Conservation (phyloP, 2,797 vertebrate genomes). For the Gadopsis bispinosus region DNA sequence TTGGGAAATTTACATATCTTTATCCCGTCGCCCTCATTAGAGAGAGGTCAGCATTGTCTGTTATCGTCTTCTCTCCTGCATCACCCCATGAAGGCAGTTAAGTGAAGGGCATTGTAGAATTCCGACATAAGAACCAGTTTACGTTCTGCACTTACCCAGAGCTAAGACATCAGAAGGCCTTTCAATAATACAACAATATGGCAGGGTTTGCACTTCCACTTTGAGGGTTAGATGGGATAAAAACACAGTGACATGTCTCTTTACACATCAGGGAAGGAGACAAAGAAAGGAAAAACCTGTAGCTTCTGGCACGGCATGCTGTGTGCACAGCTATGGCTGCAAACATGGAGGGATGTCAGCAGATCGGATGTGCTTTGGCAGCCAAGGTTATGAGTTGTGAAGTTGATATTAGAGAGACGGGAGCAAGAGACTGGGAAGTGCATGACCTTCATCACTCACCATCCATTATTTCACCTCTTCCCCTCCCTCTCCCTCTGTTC, state of each 20-base stretch:
- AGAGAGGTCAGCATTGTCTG: conserved; percentile 51
- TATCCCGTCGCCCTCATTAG: conserved; percentile 54
- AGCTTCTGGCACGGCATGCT: conserved; percentile 49
- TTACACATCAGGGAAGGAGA: conserved; percentile 55
- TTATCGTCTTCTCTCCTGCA: conserved; percentile 30
- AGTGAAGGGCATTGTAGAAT: conserved; percentile 38
- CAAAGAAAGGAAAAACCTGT: conserved; percentile 56
- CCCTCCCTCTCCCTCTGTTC: conserved; percentile 44
- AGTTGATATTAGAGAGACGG: conserved; percentile 62
- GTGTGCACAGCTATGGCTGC: conserved; percentile 38
- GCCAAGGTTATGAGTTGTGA: conserved; percentile 69
- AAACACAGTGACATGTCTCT: conserved; percentile 57
- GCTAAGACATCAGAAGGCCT: conserved; percentile 38
- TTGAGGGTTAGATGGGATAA: conserved; percentile 60
- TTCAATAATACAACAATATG: conserved; percentile 56
- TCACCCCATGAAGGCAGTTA: conserved; percentile 39
- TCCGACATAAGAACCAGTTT: conserved; percentile 27
- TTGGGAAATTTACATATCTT: conserved; percentile 57
- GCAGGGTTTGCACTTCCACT: conserved; percentile 47
- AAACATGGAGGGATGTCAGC: conserved; percentile 49
- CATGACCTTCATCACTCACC: conserved; percentile 75
- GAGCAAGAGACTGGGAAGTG: conserved; percentile 59
- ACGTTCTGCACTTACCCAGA: conserved; percentile 25
- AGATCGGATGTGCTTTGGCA: conserved; percentile 48
- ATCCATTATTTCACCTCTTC: conserved; percentile 44